phyloP scores from a whole-genome alignment of 2,113 vertebrate genomes.

The Ceyx margarethae region DNA sequence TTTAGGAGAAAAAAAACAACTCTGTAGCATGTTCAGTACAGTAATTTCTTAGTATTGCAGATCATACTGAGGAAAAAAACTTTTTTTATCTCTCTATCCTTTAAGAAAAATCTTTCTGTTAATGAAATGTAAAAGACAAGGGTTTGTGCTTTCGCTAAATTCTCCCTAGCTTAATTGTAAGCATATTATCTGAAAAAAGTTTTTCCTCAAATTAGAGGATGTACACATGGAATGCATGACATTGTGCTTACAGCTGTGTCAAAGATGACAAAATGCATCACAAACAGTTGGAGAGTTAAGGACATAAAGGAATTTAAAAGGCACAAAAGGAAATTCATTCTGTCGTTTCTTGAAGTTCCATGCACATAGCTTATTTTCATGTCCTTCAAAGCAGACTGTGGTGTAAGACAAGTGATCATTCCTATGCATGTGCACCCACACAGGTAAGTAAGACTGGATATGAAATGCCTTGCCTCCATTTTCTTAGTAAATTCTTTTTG shows the following conservation, averaged over 20 bases:
- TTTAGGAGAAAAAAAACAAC: background rate
- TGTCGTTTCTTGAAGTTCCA: background rate
- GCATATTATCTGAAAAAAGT: background rate
- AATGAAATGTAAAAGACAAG: background rate
- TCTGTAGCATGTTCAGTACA: background rate
- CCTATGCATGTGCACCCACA: background rate
- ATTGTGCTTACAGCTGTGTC: background rate
- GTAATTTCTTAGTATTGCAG: background rate
- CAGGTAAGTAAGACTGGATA: background rate
- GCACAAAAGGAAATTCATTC: background rate
- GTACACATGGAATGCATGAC: background rate
- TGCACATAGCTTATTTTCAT: background rate
- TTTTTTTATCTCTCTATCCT: background rate
- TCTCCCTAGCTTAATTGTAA: background rate
- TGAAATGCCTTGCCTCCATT: conserved; percentile 72
- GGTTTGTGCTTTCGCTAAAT: background rate
- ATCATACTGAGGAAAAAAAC: background rate
- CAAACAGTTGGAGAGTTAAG: background rate
- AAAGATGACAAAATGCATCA: background rate
- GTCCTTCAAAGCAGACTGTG: background rate
- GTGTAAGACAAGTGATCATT: background rate
- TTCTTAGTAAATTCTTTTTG: conserved; percentile 71
- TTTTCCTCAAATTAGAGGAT: background rate
- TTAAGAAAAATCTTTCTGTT: background rate
- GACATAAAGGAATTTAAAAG: background rate